Conservation (phyloP, 2,113 vertebrate genomes). For the Chloropsis hardwickii region DNA sequence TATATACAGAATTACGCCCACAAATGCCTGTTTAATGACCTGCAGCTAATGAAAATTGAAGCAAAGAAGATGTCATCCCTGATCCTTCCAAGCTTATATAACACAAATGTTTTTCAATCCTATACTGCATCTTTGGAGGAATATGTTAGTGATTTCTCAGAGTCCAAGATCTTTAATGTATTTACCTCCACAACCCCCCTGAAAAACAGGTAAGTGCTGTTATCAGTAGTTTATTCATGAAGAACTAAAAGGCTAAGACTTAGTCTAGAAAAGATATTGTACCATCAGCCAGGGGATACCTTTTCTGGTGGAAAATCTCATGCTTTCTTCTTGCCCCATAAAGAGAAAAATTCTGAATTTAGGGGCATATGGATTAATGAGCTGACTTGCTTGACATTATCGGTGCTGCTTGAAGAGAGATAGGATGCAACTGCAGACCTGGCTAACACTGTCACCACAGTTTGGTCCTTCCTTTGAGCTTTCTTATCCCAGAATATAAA, state of each 20-base stretch:
- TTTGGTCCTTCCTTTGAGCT: not conserved
- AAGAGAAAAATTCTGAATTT: not conserved
- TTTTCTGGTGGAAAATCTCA: not conserved
- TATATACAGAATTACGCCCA: conserved; percentile 8
- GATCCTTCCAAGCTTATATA: conserved; percentile 42
- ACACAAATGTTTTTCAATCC: not conserved
- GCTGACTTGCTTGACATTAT: not conserved
- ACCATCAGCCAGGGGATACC: fast-evolving
- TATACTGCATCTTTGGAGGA: not conserved
- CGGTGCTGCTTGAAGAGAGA: not conserved
- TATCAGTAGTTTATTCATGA: not conserved
- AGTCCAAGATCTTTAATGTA: not conserved
- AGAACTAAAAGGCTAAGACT: not conserved
- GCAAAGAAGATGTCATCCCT: conserved; percentile 44
- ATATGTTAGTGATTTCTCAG: not conserved
- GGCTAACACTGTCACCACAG: not conserved
- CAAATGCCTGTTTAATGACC: conserved; percentile 63
- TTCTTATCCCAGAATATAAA: not conserved
- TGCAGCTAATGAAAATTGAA: conserved; percentile 66
- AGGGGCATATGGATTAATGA: fast-evolving
- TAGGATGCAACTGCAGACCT: not conserved
- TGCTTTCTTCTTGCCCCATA: not conserved
- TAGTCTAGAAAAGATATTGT: not conserved
- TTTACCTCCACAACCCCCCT: not conserved
- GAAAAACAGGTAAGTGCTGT: not conserved